Evolutionary conservation across 2,888 invertebrate species (phyloP).

Genomic region (Agriotes lineatus): DNA sequence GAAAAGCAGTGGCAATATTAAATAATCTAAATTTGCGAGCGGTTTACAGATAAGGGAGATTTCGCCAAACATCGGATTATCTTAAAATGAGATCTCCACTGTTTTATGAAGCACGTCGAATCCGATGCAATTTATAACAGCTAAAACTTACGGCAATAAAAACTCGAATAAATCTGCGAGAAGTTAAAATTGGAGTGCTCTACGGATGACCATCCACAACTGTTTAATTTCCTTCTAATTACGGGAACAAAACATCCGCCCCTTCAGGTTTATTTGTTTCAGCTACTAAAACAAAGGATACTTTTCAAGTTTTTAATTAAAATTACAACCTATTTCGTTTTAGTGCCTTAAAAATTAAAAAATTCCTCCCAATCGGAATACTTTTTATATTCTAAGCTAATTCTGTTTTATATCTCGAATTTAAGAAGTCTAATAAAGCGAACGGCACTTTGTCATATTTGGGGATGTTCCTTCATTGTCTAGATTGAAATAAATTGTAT

Average conservation of each 20-base stretch:
- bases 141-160: slow-evolving; percentile 53
- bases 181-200: slow-evolving; percentile 59
- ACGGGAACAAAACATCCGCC: slow-evolving; percentile 63
- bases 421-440: slow-evolving; percentile 41
- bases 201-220: slow-evolving; percentile 58
- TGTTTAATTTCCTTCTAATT: slow-evolving; percentile 65
- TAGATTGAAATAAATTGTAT: too few species aligned
- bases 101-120: slow-evolving; percentile 60
- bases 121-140: slow-evolving; percentile 58
- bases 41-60: slow-evolving; percentile 55
- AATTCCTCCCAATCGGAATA: slow-evolving; percentile 51
- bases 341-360: slow-evolving; percentile 64
- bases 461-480: too few species aligned
- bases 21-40: slow-evolving; percentile 58
- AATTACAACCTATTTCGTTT: slow-evolving; percentile 66
- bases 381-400: slow-evolving; percentile 44
- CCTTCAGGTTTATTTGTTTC: slow-evolving; percentile 63
- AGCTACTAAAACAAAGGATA: slow-evolving; percentile 65
- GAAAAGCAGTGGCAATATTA: slow-evolving; percentile 54
- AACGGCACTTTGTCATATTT: slow-evolving; percentile 7
- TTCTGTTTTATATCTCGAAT: slow-evolving; percentile 42
- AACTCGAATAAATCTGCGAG: slow-evolving; percentile 57
- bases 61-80: slow-evolving; percentile 51
- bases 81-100: slow-evolving; percentile 55
- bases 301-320: slow-evolving; percentile 67